A percentile compares a stretch with the other conserved stretches of the same genome.
Conservation (phyloP, 2,113 vertebrate genomes). For the Ceyx melanurus region DNA sequence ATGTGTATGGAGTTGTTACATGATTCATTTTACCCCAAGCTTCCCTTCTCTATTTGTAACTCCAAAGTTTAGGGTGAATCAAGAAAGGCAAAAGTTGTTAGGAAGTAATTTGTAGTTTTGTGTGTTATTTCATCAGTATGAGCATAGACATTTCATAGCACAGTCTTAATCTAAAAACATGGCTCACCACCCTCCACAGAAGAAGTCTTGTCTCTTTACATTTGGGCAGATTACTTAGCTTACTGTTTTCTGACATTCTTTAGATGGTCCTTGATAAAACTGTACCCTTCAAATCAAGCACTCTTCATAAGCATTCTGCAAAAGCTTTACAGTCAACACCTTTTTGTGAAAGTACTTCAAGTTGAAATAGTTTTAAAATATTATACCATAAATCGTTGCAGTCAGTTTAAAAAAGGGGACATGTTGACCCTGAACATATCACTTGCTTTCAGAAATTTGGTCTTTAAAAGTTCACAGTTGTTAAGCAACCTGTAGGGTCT, state of each 20-base stretch:
- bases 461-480: background rate
- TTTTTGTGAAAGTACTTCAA: background rate
- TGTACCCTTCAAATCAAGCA: background rate
- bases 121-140: background rate
- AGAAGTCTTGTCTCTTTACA: background rate
- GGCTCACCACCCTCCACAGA: background rate
- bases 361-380: background rate
- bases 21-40: background rate
- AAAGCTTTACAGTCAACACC: background rate
- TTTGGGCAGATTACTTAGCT: background rate
- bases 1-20: background rate
- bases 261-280: background rate
- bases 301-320: background rate
- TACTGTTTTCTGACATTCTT: background rate
- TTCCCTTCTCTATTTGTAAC: background rate
- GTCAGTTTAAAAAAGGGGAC: background rate
- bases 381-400: background rate
- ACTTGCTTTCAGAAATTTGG: background rate
- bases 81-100: background rate
- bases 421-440: background rate
- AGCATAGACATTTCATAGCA: background rate
- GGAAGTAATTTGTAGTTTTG: background rate
- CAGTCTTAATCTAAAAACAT: background rate
- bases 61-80: background rate
- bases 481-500: background rate